Base-by-base conservation (phyloP, 2,888 invertebrate species). In the Lasioglossum lativentre region DNA sequence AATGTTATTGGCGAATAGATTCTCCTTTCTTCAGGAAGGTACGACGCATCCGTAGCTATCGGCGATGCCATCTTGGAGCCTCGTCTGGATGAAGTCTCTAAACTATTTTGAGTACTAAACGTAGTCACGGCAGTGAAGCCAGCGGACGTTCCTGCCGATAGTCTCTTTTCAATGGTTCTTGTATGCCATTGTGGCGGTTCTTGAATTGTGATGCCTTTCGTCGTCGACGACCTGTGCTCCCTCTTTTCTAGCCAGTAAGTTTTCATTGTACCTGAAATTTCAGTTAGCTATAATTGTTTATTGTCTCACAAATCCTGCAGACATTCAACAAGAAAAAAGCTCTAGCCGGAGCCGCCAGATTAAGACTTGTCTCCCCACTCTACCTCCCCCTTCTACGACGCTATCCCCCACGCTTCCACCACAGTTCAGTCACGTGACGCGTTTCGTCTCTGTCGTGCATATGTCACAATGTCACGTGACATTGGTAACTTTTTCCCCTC, bases 1-100 rank as follows among this genome's bases (percentile, higher is more conserved):
- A 98, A 98, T 0, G 98, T 98, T 30, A 98, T 97, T 0, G 98
- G 98, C 0, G 98, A 98, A 94, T 98, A 98, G 88, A 97, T 97
- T 77, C 97, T 96, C 91, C 97, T 96, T 82, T 97, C 97, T 90
- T 97, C 97, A n/a, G 95, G 95, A 6, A 89, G 90, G 93, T 63
- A 95, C 90, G 95, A 84, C 0, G 90, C 75, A 34, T 89, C 86
- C 12, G 88, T 76, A 68, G 92, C 89, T 3, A 88, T 91, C 1
- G 93, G 91, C 0, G 93, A 91, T 0, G 86, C 88, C 2, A 93
- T 87, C 75, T 91, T 90, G 1, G 92, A 92, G 1, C 87, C 88
- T 71, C 89, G 88, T 85, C 84, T 91, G 27, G 91, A 81, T 5
- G 85, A 66, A 23, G 86, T 59, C 5, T 91, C 90, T n/a, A 82